phyloP scores from a whole-genome alignment of 1,140 invertebrate genomes.

The Pinna nobilis region DNA sequence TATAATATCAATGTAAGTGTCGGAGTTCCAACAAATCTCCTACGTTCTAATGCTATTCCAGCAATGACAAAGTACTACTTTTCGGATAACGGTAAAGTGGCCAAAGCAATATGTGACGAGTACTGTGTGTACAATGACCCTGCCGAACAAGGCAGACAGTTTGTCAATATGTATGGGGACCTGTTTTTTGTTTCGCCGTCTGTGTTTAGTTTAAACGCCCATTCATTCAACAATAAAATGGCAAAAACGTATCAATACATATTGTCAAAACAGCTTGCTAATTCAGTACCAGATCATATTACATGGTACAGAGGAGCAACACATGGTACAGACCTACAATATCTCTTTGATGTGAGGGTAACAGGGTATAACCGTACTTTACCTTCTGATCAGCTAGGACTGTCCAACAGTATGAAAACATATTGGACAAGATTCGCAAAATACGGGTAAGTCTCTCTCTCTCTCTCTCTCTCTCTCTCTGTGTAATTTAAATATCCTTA shows the following conservation, averaged over 20 bases:
- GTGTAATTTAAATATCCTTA: too few species aligned
- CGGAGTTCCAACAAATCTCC: too few species aligned
- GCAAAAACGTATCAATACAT: slow-evolving; percentile 23
- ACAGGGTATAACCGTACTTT: background rate
- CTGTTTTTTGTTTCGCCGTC: slow-evolving; percentile 29
- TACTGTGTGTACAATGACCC: background rate
- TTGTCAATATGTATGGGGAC: slow-evolving; percentile 20
- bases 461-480: too few species aligned
- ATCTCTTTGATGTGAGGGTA: slow-evolving; percentile 13
- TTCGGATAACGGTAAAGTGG: background rate
- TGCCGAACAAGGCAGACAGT: background rate
- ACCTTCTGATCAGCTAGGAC: background rate
- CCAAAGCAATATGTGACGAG: background rate
- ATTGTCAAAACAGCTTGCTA: background rate
- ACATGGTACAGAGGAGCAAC: slow-evolving; percentile 22
- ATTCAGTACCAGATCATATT: background rate
- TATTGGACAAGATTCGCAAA: slow-evolving; percentile 48
- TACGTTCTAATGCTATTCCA: too few species aligned
- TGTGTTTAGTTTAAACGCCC: slow-evolving; percentile 3
- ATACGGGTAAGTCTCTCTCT: slow-evolving; percentile 34
- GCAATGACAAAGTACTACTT: too few species aligned
- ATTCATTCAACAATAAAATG: slow-evolving; percentile 17
- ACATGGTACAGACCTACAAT: slow-evolving; percentile 33
- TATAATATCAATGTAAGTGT: too few species aligned
- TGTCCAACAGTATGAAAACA: slow-evolving; percentile 24